A percentile compares a stretch with the other conserved stretches of the same genome.
Evolutionary conservation across 2,113 vertebrate species (phyloP).

Genomic region (Ictidomys tridecemlineatus): DNA sequence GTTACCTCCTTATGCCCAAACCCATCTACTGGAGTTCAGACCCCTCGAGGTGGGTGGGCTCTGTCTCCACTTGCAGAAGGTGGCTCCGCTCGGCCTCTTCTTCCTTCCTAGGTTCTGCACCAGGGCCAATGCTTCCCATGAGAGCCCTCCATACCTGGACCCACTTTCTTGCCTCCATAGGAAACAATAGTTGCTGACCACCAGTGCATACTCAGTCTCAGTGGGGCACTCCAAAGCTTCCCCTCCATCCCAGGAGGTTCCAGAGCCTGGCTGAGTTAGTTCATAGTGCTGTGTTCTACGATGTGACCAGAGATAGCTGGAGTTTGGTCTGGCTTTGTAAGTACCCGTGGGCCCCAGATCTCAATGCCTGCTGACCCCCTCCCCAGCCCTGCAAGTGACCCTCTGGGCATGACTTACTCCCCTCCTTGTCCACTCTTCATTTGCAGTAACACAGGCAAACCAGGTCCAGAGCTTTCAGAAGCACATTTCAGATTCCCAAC

Average conservation of each 20-base stretch:
- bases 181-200: accelerated
- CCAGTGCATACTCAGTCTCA: accelerated
- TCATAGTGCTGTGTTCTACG: accelerated
- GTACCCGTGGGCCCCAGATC: accelerated
- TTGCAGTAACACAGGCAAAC: accelerated
- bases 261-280: neutral
- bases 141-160: neutral
- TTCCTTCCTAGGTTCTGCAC: neutral
- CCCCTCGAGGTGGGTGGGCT: accelerated
- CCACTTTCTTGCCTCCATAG: no score
- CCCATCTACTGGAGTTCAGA: accelerated
- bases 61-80: no score
- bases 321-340: no score
- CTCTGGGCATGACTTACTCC: neutral
- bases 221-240: neutral
- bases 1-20: accelerated
- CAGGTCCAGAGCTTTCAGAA: accelerated
- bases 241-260: accelerated
- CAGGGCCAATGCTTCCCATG: accelerated
- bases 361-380: accelerated
- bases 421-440: accelerated
- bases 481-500: accelerated
- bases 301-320: accelerated
- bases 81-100: no score
- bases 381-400: neutral